Percentiles rank a stretch among this genome's conserved stretches.
These are phyloP conservation scores for Megamerina dolium DNA, from an alignment of 2,888 invertebrate species.

Conservation along the genomic window DNA sequence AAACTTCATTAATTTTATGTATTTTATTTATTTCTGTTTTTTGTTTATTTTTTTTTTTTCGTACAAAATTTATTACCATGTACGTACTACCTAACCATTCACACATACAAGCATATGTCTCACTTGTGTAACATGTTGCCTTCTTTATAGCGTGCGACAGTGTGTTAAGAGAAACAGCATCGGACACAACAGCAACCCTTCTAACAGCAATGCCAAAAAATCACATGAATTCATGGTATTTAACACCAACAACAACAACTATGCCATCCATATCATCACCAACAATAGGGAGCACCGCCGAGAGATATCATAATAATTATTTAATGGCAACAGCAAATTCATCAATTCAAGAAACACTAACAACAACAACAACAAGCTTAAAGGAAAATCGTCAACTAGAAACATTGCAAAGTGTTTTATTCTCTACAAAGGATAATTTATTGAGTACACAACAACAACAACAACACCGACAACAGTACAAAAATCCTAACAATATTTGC, in stretches of 20 bases:
- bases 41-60: too few species aligned
- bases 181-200: constrained; percentile 28
- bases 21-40: too few species aligned
- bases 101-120: too few species aligned
- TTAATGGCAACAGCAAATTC: constrained; percentile 18
- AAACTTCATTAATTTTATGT: too few species aligned
- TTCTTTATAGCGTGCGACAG: too few species aligned
- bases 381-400: neutral
- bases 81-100: too few species aligned
- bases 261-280: constrained; percentile 5
- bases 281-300: constrained; percentile 6
- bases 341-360: constrained; percentile 13
- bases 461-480: constrained; percentile 16
- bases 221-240: constrained; percentile 31
- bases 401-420: too few species aligned
- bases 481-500: too few species aligned
- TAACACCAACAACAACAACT: constrained; percentile 23
- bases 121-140: too few species aligned
- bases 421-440: too few species aligned
- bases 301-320: constrained; percentile 35
- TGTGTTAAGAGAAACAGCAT: too few species aligned
- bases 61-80: neutral
- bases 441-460: constrained; percentile 9
- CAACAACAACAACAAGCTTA: constrained; percentile 12
- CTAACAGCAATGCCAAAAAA: constrained; percentile 12